Evolutionary conservation across 2,113 vertebrate species (phyloP), one percentile per base, ranked within the genome.

Genomic region (Synchiropus splendidus): DNA sequence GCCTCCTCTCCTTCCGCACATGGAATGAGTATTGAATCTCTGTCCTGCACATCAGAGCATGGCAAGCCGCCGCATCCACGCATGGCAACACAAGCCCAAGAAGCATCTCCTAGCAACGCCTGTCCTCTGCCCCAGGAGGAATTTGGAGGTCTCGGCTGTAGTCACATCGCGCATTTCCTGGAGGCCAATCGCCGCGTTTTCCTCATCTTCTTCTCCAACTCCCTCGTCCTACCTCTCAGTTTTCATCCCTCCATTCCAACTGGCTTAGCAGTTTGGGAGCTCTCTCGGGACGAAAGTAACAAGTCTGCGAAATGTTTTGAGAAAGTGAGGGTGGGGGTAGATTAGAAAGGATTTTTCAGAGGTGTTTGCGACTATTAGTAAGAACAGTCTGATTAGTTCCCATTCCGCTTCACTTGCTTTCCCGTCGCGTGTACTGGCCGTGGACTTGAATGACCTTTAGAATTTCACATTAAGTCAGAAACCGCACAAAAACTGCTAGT

Each of bases 21-120:
- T 12, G 12, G 16, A 54, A 57, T 42, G 46, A 62, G 41, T 42
- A 55, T 61, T 42, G 52, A 77, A 61, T 67, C 50, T 45, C 54
- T 51, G 62, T 64, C 65, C 57, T 54, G 67, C 75, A 80, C 70
- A 62, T 70, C 51, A 30, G 50, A 79, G 62, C 68, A 70, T 61
- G 72, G 76, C 74, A 74, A 73, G 65, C 70, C 68, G 74, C 73
- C 67, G 74, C 74, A 75, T 77, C 81, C 72, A 75, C 61, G 40
- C 73, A 80, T 78, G 73, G 74, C 76, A 82, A 74, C 81, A 61
- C 63, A 67, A 67, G 78, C 75, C 77, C 67, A 59, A 72, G 64
- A 70, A 66, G 81, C 76, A 78, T 84, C 81, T 74, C 83, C 75
- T 82, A 86, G 83, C 84, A 83, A 83, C 80, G 44, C 65, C 70